phyloP scores from a whole-genome alignment of 2,113 vertebrate species.

The Laterallus jamaicensis region DNA sequence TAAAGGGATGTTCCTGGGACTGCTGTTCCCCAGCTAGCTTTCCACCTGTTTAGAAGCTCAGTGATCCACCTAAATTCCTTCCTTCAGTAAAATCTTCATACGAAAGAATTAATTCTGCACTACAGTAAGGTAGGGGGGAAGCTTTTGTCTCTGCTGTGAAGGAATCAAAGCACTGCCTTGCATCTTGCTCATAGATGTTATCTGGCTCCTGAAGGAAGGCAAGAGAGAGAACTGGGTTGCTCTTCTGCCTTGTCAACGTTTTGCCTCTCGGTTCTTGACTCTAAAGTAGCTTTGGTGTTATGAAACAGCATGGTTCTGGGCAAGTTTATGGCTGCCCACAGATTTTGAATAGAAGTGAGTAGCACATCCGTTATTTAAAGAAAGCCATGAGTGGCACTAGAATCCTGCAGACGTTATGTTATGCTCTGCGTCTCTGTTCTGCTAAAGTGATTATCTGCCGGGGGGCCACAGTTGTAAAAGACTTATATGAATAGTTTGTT shows the following conservation, averaged over 20 bases:
- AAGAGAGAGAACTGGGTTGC: neutral
- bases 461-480: neutral
- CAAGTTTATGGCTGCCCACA: neutral
- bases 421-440: neutral
- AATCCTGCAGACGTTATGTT: neutral
- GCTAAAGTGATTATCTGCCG: neutral
- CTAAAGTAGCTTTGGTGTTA: neutral
- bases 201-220: neutral
- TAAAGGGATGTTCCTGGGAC: neutral
- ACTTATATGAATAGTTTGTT: neutral
- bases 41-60: neutral
- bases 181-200: neutral
- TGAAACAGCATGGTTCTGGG: neutral
- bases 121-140: neutral
- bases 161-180: neutral
- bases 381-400: neutral
- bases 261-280: neutral
- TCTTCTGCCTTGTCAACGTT: neutral
- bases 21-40: neutral
- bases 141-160: neutral
- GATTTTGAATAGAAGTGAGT: constrained; percentile 20
- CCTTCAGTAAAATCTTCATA: neutral
- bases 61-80: neutral
- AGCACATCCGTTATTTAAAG: constrained; percentile 6
- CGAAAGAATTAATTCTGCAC: neutral